Evolutionary conservation across 2,888 invertebrate species (phyloP).

Genomic region (Yponomeuta evonymella): DNA sequence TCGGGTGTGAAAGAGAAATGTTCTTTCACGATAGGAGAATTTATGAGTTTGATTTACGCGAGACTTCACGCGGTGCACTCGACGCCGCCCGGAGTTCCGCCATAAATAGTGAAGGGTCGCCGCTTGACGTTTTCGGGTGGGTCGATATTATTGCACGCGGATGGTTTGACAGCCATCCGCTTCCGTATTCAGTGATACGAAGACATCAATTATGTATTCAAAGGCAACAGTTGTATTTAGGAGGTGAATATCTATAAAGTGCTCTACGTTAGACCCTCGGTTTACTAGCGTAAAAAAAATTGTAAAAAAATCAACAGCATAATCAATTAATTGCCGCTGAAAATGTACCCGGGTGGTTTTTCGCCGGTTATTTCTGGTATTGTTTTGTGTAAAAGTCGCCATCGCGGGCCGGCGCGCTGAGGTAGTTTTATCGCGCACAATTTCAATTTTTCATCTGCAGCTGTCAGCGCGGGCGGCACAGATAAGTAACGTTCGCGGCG

Average conservation of each 20-base stretch:
- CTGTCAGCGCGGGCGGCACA: slow-evolving; percentile 66
- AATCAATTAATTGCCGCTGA: neutral
- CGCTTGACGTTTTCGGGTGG: slow-evolving; percentile 50
- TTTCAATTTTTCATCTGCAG: slow-evolving; percentile 77
- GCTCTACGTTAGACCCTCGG: too few relatives aligned
- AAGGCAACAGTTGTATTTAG: neutral
- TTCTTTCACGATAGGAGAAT: slow-evolving; percentile 74
- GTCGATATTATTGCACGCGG: slow-evolving; percentile 60
- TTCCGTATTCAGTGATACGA: neutral
- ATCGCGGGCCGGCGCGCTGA: slow-evolving; percentile 45
- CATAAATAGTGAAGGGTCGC: slow-evolving; percentile 67
- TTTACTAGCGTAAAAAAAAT: neutral
- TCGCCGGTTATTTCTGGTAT: slow-evolving; percentile 29
- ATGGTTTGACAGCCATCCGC: slow-evolving; percentile 3
- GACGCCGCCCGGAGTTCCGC: slow-evolving; percentile 37
- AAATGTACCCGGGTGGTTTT: neutral
- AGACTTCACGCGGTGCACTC: slow-evolving; percentile 62
- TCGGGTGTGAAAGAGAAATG: slow-evolving; percentile 69
- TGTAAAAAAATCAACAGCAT: neutral
- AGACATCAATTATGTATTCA: neutral
- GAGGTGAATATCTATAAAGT: neutral
- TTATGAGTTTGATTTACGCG: slow-evolving; percentile 74
- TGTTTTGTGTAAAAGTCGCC: slow-evolving; percentile 36
- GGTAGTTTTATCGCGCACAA: slow-evolving; percentile 75
- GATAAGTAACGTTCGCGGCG: slow-evolving; percentile 71